Evolutionary conservation across 2,113 vertebrate genomes (phyloP).

Genomic region (Pleuronectes platessa): DNA sequence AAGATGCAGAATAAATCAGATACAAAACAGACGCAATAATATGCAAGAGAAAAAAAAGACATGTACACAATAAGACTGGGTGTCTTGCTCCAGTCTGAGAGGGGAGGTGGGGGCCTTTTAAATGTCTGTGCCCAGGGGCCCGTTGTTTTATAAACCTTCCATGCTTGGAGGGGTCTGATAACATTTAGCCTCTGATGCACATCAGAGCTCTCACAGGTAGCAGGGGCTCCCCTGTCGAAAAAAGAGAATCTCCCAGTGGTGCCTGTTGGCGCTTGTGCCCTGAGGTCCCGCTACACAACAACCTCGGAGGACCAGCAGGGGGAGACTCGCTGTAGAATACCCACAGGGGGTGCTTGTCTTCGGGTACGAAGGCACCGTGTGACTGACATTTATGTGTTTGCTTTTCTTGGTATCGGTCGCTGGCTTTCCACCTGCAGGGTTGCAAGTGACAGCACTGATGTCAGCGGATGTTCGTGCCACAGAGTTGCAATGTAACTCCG

Average conservation of each 20-base stretch:
- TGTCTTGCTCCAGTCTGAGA: neutral
- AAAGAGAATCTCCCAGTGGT: slow-evolving; percentile 25
- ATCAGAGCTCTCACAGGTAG: slow-evolving; percentile 44
- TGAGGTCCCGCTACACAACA: slow-evolving; percentile 9
- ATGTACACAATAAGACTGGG: neutral
- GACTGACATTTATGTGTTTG: slow-evolving; percentile 40
- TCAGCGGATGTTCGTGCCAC: neutral
- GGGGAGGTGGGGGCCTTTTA: neutral
- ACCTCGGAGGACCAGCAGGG: slow-evolving; percentile 15
- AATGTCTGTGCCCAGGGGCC: neutral
- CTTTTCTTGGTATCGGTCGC: slow-evolving; percentile 10
- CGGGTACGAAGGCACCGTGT: slow-evolving; percentile 19
- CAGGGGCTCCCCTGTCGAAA: slow-evolving; percentile 37
- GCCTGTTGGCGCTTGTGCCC: slow-evolving; percentile 22
- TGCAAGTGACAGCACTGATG: slow-evolving; percentile 12
- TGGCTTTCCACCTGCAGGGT: slow-evolving; percentile 38
- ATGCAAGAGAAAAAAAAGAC: too few relatives aligned
- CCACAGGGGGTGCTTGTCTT: neutral
- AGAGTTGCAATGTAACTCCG: too few relatives aligned
- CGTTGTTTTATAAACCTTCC: neutral
- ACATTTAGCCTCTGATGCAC: slow-evolving; percentile 59
- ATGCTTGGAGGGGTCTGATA: slow-evolving; percentile 34
- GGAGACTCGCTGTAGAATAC: neutral
- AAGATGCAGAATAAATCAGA: neutral
- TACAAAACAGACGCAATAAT: neutral